Evolutionary conservation across 2,797 vertebrate genomes (phyloP), one percentile per base, ranked within the genome.

Genomic region (Calcarius lapponicus): DNA sequence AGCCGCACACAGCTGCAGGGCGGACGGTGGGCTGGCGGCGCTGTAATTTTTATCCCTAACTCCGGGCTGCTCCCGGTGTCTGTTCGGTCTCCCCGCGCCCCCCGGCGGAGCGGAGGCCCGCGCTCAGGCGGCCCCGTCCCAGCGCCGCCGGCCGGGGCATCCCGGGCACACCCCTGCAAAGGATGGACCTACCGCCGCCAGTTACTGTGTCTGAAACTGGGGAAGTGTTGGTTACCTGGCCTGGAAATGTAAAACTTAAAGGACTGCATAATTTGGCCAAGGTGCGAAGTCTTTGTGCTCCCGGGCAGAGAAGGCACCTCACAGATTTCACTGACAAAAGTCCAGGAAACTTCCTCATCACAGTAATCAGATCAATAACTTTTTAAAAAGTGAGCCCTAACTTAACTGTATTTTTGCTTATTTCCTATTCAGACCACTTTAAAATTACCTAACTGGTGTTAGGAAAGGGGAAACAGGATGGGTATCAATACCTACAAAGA

Each of bases 261-360:
- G 43, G 26, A 11, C 18, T 13, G n/a, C 42, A 4, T 8, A 25
- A 40, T 21, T 34, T 7, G 0, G 15, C 4, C 56, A 14, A 25
- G 2, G 2, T 10, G 21, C 4, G 5, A 47, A 51, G 26, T 34
- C 14, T 14, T 38, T 22, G 5, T 45, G 47, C 54, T 57, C 13
- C 25, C 31, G 4, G n/a, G 17, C 34, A 32, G 48, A n/a, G n/a
- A 14, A 21, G 14, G 26, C 16, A 2, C 70, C 19, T 19, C 2
- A 2, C 4, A 7, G 34, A 16, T 51, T 45, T 45, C 6, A 5
- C 1, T 60, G 53, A 7, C 12, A 3, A 0, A 0, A 31, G 4
- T 18, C 16, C 57, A 4, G 43, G 31, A 58, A 34, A 34, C 15
- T 43, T 43, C 12, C 32, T 26, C 9, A 11, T 58, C 17, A 2